Base-by-base conservation (phyloP, 2,888 invertebrate genomes). In the Cephonodes hylas region DNA sequence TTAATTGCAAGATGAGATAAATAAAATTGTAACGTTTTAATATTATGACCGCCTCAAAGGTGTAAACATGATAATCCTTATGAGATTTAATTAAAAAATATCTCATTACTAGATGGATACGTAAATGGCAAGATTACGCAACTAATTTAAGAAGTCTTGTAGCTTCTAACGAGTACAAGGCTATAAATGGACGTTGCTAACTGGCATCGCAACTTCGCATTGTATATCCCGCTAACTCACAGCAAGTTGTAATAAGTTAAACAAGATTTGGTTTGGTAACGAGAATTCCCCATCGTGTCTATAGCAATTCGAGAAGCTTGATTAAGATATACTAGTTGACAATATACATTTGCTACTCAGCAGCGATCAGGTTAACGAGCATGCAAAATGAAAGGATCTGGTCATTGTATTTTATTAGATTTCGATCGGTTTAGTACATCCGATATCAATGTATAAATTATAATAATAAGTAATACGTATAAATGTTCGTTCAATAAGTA, bases 201-300 rank as follows among this genome's bases (percentile, higher is more conserved):
- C 27, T 31, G 53, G 27, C 27, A 15, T 27, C 18, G 18, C 27
- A 27, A 31, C 27, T 53, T 31, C 18, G 31, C 53, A 53, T 53
- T 53, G 53, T 31, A 53, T 53, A 53, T 31, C 18, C 53, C 53
- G 53, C 53, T 53, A 31, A 18, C 15, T 53, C 27, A 53, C 53
- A 20, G 22, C 45, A 31, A 53, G 53, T 53, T 53, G 31, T 53
- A 48, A 25, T 48, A 53, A 53, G 53, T 31, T 53, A 31, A 53
- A 53, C 53, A 27, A 3, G 27, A 53, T 15, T 53, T 27, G 53
- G 27, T 53, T 15, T 31, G 18, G 53, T 1, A 31, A 53, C 31
- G 18, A 53, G 27, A 15, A 53, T 53, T 53, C 18, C 53, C 18
- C 3, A 27, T 53, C 31, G 3, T 25, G 25, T 27, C n/a, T 18